A percentile compares a stretch with the other conserved stretches of the same genome.
These are phyloP conservation scores for Harpalus rufipes DNA, from an alignment of 2,888 invertebrate genomes.

Conservation along the genomic window DNA sequence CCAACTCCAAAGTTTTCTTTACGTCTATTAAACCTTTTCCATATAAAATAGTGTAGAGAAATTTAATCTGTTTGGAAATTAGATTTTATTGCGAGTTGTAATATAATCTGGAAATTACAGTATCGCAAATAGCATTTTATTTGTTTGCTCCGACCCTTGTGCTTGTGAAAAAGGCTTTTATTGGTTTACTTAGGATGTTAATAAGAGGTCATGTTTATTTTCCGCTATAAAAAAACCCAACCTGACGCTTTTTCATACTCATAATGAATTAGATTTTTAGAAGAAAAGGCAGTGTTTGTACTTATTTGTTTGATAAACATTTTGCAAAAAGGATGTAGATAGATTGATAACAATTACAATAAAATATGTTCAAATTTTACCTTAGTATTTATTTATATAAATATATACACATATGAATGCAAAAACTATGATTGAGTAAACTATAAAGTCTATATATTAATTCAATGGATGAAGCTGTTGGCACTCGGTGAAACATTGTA, in stretches of 20 bases:
- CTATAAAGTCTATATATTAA: too few species aligned
- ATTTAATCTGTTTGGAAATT: background rate
- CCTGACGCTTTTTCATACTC: background rate
- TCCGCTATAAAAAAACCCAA: background rate
- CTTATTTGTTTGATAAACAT: background rate
- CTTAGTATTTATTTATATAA: too few species aligned
- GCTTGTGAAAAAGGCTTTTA: constrained; percentile 21
- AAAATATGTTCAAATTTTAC: too few species aligned
- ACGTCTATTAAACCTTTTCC: background rate
- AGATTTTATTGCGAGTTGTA: background rate
- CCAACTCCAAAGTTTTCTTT: background rate
- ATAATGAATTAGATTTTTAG: background rate
- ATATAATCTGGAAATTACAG: constrained; percentile 16
- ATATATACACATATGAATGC: too few species aligned
- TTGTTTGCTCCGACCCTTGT: constrained; percentile 1
- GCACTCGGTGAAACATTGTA: too few species aligned
- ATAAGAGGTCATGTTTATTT: constrained; percentile 17
- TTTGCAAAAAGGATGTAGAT: background rate
- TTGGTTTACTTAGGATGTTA: constrained; percentile 28
- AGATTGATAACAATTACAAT: too few species aligned
- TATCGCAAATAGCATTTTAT: constrained; percentile 5
- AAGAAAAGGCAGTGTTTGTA: background rate
- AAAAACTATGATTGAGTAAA: too few species aligned
- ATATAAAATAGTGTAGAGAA: background rate
- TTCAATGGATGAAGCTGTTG: too few species aligned